Base-by-base conservation (phyloP, 2,797 vertebrate genomes). In the Chloroceryle amazona region DNA sequence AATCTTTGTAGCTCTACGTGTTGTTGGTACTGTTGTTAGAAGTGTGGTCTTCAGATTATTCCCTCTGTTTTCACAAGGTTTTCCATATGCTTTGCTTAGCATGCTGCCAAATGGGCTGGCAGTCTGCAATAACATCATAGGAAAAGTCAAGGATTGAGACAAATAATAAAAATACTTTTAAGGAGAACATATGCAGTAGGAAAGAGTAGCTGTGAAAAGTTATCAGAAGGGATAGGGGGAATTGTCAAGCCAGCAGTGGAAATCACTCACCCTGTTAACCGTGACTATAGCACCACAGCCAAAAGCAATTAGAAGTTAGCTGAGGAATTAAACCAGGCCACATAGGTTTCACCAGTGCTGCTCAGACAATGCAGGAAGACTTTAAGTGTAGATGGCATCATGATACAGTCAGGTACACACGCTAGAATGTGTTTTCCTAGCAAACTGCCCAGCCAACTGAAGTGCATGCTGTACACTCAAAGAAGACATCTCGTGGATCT, bases 31-130 rank as follows among this genome's bases (percentile, higher is more conserved):
- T 65, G 60, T 49, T 72, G 55, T 54, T 85, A 85, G 52, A 93
- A 68, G 52, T 39, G 11, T 28, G 44, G 44, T 57, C 19, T 86
- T 44, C 44, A 44, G 73, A 81, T 61, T 72, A 68, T 63, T 76
- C 61, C 68, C 49, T 58, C 75, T 72, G 6, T 58, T 93, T 88
- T 68, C 61, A 65, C 6, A 4, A 39, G 49, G 19, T 5, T 67
- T 90, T 81, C 90, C 90, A 88, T 63, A 60, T 63, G 88, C 41
- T 93, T 67, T 41, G 71, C 61, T 41, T 67, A 21, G 22, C 61
- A 11, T 52, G 28, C 51, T 52, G 51, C 51, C 51, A 52, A 52
- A 52, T 18, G 14, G 68, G 33, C 52, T 91, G 81, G 74, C 82
- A 93, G 39, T 14, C 62, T 62, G 62, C 41, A 76, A 2, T 5